These are phyloP conservation scores for Sebastolobus altivelis DNA, from an alignment of 2,797 vertebrate genomes.

Conservation along the genomic window DNA sequence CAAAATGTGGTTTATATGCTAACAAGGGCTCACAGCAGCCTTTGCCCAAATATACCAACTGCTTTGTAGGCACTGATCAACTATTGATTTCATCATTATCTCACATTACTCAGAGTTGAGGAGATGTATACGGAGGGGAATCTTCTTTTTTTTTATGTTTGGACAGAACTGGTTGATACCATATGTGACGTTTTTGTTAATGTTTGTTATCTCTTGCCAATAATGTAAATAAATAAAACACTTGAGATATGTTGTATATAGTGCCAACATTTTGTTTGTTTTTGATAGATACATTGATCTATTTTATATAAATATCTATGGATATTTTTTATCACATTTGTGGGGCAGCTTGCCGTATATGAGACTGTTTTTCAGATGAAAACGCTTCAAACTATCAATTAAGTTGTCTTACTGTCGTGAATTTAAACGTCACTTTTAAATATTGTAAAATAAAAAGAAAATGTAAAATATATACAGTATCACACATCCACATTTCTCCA, in stretches of 20 bases:
- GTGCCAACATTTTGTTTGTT: neutral
- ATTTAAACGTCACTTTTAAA: neutral
- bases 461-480: neutral
- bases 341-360: neutral
- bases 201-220: neutral
- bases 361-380: neutral
- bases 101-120: neutral
- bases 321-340: neutral
- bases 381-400: neutral
- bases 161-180: neutral
- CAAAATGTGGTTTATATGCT: neutral
- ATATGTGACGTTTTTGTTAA: neutral
- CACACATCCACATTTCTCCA: neutral
- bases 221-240: constrained; percentile 15
- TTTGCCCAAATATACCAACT: neutral
- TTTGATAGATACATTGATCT: neutral
- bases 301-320: too few species aligned
- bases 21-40: neutral
- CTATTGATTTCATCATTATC: neutral
- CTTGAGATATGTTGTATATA: constrained; percentile 8
- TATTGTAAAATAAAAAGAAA: constrained; percentile 17
- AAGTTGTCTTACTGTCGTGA: constrained; percentile 7
- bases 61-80: neutral
- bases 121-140: neutral
- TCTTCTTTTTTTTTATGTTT: neutral